Conservation (phyloP, 2,797 vertebrate genomes). For the Enteromius radiatus region DNA sequence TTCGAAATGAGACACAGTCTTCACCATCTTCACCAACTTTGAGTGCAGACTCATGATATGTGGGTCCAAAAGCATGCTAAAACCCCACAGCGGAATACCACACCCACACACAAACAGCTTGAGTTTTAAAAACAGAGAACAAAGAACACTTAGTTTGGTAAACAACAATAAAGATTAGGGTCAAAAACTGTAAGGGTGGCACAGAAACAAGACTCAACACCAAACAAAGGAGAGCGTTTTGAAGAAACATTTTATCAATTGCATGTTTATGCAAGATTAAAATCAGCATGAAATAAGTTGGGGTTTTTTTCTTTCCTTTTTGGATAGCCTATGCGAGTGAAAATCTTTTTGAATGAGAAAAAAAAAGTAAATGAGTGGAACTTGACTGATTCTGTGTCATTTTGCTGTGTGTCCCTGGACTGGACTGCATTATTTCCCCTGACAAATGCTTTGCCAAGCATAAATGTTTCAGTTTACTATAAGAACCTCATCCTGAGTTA, state of each 20-base stretch:
- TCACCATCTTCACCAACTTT: background rate
- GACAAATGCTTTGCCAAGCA: background rate
- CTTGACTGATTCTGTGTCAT: background rate
- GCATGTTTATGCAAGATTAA: background rate
- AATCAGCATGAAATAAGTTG: background rate
- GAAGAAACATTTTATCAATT: background rate
- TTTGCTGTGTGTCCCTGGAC: background rate
- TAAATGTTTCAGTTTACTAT: background rate
- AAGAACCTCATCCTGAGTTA: no score
- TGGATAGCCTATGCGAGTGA: background rate
- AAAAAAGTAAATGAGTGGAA: background rate
- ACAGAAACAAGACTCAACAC: background rate
- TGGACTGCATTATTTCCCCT: background rate
- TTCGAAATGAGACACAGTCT: background rate
- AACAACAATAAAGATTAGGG: background rate
- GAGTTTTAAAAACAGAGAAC: background rate
- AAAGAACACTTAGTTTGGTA: background rate
- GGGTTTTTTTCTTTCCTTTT: background rate
- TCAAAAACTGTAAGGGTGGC: background rate
- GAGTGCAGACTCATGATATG: background rate
- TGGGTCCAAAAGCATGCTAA: background rate
- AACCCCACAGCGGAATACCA: background rate
- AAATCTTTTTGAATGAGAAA: background rate
- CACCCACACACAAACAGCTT: background rate
- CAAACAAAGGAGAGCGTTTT: background rate